These are phyloP conservation scores for Reinhardtius hippoglossoides DNA, from an alignment of 2,113 vertebrate species.

Conservation along the genomic window DNA sequence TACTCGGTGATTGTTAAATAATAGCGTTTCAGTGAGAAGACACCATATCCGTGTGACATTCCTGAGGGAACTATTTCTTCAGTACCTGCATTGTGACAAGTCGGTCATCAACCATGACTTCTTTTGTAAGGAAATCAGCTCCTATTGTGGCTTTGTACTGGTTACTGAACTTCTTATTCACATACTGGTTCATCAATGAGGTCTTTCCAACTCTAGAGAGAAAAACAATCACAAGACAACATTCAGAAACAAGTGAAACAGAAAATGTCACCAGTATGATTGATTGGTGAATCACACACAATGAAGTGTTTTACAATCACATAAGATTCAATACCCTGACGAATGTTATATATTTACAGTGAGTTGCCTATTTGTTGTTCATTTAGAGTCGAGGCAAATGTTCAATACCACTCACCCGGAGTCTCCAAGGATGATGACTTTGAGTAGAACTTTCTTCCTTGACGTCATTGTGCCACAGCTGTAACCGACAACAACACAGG, in stretches of 20 bases:
- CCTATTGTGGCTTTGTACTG: constrained; percentile 99
- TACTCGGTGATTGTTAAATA: too few relatives aligned
- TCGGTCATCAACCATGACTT: constrained; percentile 98
- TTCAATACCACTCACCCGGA: constrained; percentile 74
- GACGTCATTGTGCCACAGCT: constrained; percentile 79
- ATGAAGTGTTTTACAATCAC: not conserved
- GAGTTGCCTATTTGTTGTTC: not conserved
- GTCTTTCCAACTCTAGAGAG: constrained; percentile 92
- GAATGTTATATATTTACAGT: not conserved
- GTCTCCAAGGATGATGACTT: constrained; percentile 84
- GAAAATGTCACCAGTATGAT: not conserved
- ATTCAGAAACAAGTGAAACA: constrained; percentile 1
- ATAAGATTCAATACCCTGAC: not conserved
- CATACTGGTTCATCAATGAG: constrained; percentile 97
- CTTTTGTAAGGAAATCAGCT: constrained; percentile 96
- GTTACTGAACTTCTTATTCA: constrained; percentile 99
- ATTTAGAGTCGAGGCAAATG: not conserved
- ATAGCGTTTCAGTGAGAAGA: not conserved
- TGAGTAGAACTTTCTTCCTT: constrained; percentile 84
- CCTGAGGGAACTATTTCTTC: not conserved
- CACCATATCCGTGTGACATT: not conserved
- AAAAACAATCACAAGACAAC: constrained; percentile 17
- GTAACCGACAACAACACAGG: constrained; percentile 30
- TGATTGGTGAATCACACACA: not conserved
- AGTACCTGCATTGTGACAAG: constrained; percentile 98